These are phyloP conservation scores for Diaprepes abbreviatus DNA, from an alignment of 2,888 invertebrate species.

Conservation along the genomic window DNA sequence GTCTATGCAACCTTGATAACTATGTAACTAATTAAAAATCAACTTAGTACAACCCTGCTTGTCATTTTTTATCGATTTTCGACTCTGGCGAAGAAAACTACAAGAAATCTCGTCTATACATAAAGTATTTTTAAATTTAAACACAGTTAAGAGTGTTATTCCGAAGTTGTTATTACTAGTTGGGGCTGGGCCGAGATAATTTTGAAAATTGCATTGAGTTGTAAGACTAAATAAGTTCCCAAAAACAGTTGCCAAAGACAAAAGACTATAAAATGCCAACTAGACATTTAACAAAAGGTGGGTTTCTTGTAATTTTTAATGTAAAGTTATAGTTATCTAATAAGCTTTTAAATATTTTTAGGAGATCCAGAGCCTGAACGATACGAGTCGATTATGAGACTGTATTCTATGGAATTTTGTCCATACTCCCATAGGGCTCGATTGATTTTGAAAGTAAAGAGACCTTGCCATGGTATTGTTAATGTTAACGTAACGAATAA, in stretches of 20 bases:
- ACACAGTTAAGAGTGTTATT: too few relatives aligned
- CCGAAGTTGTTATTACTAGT: too few relatives aligned
- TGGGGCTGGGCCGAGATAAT: background rate
- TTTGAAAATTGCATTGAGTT: background rate
- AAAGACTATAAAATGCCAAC: conserved; percentile 29
- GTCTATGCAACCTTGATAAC: too few relatives aligned
- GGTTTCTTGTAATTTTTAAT: background rate
- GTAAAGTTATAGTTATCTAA: background rate
- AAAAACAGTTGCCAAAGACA: background rate
- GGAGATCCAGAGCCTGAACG: conserved; percentile 77
- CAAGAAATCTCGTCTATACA: too few relatives aligned
- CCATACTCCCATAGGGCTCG: conserved; percentile 85
- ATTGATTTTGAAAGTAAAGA: conserved; percentile 82
- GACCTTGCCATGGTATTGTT: conserved; percentile 80
- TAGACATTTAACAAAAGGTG: conserved; percentile 42
- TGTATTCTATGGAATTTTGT: conserved; percentile 90
- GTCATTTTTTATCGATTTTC: too few relatives aligned
- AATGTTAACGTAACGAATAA: conserved; percentile 82
- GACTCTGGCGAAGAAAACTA: too few relatives aligned
- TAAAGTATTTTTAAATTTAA: too few relatives aligned
- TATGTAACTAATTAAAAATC: too few relatives aligned
- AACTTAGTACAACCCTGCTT: too few relatives aligned
- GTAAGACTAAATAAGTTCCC: too few relatives aligned
- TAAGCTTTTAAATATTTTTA: conserved; percentile 50
- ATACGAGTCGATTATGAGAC: conserved; percentile 75